Base-by-base conservation (phyloP, 2,113 vertebrate genomes). In the Talpa occidentalis region DNA sequence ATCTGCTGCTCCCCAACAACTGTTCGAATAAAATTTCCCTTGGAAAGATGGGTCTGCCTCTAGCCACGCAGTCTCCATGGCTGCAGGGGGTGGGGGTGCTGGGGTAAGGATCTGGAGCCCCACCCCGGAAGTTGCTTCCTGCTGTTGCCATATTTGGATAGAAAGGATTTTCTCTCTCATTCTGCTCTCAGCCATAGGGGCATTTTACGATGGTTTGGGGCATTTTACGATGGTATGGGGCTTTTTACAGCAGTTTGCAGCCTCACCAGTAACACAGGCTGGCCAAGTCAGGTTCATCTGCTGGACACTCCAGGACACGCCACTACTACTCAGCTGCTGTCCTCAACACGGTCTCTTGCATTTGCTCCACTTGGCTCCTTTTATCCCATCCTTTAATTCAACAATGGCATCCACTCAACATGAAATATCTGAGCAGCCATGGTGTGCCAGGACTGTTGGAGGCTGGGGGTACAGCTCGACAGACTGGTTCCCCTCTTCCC, bases 1-100 rank as follows among this genome's bases (percentile, higher is more conserved):
- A 90, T 94, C 83, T 94, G 93, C 52, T 19, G 73, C 89, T 94
- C 92, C 74, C 93, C 87, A 72, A 96, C 90, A 96, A 95, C 81
- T 85, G 88, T 90, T 73, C 79, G 82, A 88, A 94, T 76, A 78
- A 82, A 84, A 73, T 91, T 90, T 94, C 88, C 76, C 85, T 59
- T 49, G 26, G 80, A 85, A 78, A 10, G 66, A 83, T 0, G 66
- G 56, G 69, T 49, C 87, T 64, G 73, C 79, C 72, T 82, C 47
- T 1, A 74, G 88, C 80, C 80, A 66, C 0, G 0, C 3, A 0
- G 73, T 56, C 80, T 72, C 72, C 66, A 28, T 30, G 78, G 81
- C 76, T 83, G 92, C 24, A 9, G 74, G 54, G 69, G 1, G 10
- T 47, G 66, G 3, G 3, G 15, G 19, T 56, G 54, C 21, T 56